Conservation (phyloP, 2,113 vertebrate species). For the Propithecus coquereli region DNA sequence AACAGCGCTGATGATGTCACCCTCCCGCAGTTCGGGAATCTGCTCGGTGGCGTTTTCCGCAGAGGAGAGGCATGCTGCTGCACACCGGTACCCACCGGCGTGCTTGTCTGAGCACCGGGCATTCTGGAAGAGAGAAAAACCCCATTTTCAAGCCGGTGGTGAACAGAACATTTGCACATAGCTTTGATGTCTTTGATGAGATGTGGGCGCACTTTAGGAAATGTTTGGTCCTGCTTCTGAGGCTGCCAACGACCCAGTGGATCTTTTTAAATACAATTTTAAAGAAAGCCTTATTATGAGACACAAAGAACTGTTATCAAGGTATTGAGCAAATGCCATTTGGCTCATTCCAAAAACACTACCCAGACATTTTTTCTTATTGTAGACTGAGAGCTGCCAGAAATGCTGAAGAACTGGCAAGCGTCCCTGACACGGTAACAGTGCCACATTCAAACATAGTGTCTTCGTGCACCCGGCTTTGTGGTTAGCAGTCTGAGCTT, state of each 20-base stretch:
- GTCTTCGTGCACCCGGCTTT: neutral
- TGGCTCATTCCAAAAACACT: neutral
- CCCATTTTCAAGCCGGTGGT: neutral
- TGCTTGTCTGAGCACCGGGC: neutral
- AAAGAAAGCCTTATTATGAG: conserved; percentile 52
- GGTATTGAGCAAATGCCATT: neutral
- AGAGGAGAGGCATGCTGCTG: neutral
- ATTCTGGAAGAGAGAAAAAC: neutral
- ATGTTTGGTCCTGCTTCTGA: conserved; percentile 37
- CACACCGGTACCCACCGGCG: neutral
- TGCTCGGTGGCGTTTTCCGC: rapidly evolving
- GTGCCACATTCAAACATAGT: neutral
- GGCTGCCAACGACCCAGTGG: neutral
- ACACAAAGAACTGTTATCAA: conserved; percentile 53
- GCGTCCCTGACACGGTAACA: neutral
- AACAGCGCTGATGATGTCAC: neutral
- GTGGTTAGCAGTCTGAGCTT: neutral
- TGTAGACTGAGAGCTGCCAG: neutral
- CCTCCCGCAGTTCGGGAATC: neutral
- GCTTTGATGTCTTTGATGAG: neutral
- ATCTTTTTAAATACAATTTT: neutral
- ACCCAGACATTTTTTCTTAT: neutral
- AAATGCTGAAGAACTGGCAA: neutral
- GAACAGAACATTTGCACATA: neutral
- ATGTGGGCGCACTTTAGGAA: conserved; percentile 7